phyloP scores from a whole-genome alignment of 2,113 vertebrate genomes.

The Myxocyprinus asiaticus region DNA sequence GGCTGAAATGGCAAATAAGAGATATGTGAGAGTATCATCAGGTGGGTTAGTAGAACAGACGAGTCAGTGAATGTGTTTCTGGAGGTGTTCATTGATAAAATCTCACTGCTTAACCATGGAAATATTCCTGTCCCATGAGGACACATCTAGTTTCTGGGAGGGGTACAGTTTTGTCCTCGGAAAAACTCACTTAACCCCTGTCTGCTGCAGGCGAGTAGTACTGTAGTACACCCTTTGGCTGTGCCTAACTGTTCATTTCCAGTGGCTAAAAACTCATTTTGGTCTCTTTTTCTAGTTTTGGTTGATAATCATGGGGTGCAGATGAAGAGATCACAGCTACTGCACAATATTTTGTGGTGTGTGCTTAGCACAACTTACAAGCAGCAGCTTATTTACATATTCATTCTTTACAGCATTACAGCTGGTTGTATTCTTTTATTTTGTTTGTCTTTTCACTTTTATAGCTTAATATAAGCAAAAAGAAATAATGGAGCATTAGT shows the following conservation, averaged over 20 bases:
- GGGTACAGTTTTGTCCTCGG: constrained; percentile 10
- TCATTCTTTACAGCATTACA: not conserved
- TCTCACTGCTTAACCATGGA: not conserved
- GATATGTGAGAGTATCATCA: constrained; percentile 20
- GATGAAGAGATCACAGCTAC: constrained; percentile 5
- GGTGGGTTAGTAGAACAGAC: not conserved
- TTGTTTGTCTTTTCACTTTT: no score
- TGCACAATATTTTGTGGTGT: not conserved
- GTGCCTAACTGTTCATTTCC: constrained; percentile 12
- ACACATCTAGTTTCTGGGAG: not conserved
- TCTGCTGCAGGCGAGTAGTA: constrained; percentile 4
- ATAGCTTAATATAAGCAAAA: not conserved
- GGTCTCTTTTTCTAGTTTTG: not conserved
- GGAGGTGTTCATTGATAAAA: not conserved
- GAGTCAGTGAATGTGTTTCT: not conserved
- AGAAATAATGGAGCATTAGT: not conserved
- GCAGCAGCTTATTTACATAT: no score
- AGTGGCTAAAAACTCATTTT: not conserved
- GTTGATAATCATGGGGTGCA: not conserved
- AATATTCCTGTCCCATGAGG: not conserved
- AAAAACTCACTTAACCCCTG: constrained; percentile 20
- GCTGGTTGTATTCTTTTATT: not conserved
- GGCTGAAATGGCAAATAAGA: constrained; percentile 34
- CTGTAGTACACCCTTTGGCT: not conserved
- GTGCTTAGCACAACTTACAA: not conserved